A percentile compares a stretch with the other conserved stretches of the same genome.
Conservation (phyloP, 2,113 vertebrate species). For the Nansenia antarctica region DNA sequence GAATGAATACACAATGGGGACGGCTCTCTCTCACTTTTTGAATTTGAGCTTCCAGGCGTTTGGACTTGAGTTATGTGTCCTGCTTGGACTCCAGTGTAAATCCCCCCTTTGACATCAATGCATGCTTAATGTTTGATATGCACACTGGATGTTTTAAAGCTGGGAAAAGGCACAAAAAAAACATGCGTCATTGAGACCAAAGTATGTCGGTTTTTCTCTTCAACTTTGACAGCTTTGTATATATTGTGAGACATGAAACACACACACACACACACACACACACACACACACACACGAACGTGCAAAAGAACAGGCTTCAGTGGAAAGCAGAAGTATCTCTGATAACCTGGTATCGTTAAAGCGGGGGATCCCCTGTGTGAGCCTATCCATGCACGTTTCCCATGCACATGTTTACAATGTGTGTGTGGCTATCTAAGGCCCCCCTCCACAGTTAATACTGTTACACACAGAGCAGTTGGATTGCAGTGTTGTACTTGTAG, state of each 20-base stretch:
- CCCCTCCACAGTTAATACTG: neutral
- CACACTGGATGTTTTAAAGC: neutral
- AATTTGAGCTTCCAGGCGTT: no score
- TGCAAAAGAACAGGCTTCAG: neutral
- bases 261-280: neutral
- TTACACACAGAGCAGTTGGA: no score
- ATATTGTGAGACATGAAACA: neutral
- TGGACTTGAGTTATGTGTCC: neutral
- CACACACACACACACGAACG: neutral
- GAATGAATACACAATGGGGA: neutral
- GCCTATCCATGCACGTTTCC: neutral
- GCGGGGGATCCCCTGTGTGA: neutral
- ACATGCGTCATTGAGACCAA: no score
- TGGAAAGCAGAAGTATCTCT: conserved; percentile 59
- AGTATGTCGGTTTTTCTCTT: neutral
- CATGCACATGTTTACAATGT: no score
- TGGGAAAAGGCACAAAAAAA: no score
- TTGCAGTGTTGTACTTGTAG: no score
- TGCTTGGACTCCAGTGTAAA: neutral
- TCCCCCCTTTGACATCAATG: no score
- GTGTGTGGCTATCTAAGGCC: no score
- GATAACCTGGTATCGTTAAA: neutral
- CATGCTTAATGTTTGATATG: neutral
- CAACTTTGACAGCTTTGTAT: no score
- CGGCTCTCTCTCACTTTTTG: no score